Evolutionary conservation across 2,113 vertebrate species (phyloP), one percentile per base, ranked within the genome.

Genomic region (Takifugu bimaculatus): DNA sequence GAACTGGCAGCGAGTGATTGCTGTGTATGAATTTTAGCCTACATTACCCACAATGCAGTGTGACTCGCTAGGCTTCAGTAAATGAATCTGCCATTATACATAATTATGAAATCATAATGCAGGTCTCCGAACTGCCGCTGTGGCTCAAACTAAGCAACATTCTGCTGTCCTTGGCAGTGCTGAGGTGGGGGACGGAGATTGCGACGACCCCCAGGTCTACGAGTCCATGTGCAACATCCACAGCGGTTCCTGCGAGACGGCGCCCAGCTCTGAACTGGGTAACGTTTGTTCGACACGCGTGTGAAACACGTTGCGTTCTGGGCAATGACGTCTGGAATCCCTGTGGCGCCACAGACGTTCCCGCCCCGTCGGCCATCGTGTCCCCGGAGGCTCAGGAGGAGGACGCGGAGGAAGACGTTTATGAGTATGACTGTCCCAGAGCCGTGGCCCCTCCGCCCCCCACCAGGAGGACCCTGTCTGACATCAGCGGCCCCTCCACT

Each of bases 201-300:
- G 61, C 1, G 95, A 98, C 2, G 91, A 91, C 63, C 94, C 89
- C 1, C 91, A 91, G 27, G 94, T 87, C 2, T 99, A 99, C 5
- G 96, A 98, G 86, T 94, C 96, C 28, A 99, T 98, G 96, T 97
- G 92, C 82, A 97, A 94, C 71, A 96, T 99, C 53, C 94, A 94
- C 76, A 91, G 87, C 0, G 66, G 58, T 0, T 58, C 61, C 5
- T 57, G 70, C 0, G 85, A 86, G 45, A 9, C 55, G 3, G 78
- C 43, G 49, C 87, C 70, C 50, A 43, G 76, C 47, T 60, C 72
- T 15, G 87, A 93, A 54, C 87, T 77, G 25, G 93, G 96, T 97
- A 88, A 77, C 50, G 29, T 6, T 27, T 6, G 51, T 6, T 11
- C 15, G 5, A 39, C 35, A 39, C 35, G 35, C 35, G 29, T 32